Evolutionary conservation across 2,888 invertebrate genomes (phyloP).

Genomic region (Protophormia terraenovae): DNA sequence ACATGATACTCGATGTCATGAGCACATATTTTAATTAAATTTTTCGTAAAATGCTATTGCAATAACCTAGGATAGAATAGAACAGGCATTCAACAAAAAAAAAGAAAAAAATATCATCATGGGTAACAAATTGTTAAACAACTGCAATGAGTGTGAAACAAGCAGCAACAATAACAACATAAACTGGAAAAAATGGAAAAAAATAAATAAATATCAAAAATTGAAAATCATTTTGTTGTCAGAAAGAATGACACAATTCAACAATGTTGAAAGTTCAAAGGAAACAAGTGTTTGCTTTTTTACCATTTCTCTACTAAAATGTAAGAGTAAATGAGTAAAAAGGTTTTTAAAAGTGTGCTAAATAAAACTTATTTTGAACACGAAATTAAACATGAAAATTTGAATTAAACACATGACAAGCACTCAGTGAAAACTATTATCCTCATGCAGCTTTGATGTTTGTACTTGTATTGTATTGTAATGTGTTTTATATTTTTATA

Average conservation of each 20-base stretch:
- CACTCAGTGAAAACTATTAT: constrained; percentile 13
- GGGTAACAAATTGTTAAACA: constrained; percentile 29
- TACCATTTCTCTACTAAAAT: neutral
- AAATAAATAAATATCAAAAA: constrained; percentile 30
- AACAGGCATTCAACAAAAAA: neutral
- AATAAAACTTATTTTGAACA: constrained; percentile 38
- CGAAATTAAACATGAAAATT: constrained; percentile 32
- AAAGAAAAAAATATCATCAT: neutral
- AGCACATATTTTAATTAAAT: constrained; percentile 48
- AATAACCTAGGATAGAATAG: constrained; percentile 2
- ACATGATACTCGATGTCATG: constrained; percentile 11
- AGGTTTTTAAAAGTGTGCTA: neutral
- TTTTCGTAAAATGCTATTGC: constrained; percentile 25
- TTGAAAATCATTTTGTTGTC: constrained; percentile 41
- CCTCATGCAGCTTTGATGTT: constrained; percentile 5
- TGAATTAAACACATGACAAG: constrained; percentile 4
- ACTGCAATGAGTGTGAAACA: constrained; percentile 14
- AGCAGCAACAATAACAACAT: neutral
- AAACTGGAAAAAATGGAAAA: too few relatives aligned
- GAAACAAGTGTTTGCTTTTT: neutral
- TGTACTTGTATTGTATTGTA: too few relatives aligned
- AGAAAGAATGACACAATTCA: neutral
- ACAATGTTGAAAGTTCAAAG: constrained; percentile 32
- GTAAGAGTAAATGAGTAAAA: neutral
- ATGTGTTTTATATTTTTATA: neutral